Evolutionary conservation across 1,140 invertebrate species (phyloP).

Genomic region (Nebria ingens): DNA sequence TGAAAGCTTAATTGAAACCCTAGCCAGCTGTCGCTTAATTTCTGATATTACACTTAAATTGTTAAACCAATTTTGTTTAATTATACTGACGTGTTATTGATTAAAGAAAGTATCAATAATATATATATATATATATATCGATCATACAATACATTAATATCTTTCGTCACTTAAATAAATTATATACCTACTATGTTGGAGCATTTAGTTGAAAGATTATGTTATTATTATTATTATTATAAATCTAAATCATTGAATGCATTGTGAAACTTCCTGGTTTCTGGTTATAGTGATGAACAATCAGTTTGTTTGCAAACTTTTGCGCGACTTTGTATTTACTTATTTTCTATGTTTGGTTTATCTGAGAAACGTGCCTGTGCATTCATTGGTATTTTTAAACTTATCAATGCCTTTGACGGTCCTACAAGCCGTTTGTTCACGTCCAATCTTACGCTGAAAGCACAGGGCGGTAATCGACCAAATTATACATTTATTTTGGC

Average conservation of each 20-base stretch:
- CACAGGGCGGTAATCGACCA: too few species aligned
- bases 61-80: too few species aligned
- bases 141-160: background rate
- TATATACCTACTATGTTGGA: background rate
- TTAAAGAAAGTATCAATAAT: too few species aligned
- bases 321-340: too few species aligned
- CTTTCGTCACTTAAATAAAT: background rate
- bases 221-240: too few species aligned
- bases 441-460: too few species aligned
- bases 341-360: background rate
- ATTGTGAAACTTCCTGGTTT: background rate
- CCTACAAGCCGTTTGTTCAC: background rate
- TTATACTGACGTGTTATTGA: too few species aligned
- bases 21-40: background rate
- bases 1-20: background rate
- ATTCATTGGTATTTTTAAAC: background rate
- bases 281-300: background rate
- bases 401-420: background rate
- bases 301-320: constrained; percentile 2
- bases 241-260: background rate
- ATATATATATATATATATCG: too few species aligned
- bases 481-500: background rate
- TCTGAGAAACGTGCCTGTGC: background rate
- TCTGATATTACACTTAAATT: background rate
- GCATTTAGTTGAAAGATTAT: background rate